Conservation (phyloP, 2,888 invertebrate genomes). For the Amblyjoppa fuscipennis region DNA sequence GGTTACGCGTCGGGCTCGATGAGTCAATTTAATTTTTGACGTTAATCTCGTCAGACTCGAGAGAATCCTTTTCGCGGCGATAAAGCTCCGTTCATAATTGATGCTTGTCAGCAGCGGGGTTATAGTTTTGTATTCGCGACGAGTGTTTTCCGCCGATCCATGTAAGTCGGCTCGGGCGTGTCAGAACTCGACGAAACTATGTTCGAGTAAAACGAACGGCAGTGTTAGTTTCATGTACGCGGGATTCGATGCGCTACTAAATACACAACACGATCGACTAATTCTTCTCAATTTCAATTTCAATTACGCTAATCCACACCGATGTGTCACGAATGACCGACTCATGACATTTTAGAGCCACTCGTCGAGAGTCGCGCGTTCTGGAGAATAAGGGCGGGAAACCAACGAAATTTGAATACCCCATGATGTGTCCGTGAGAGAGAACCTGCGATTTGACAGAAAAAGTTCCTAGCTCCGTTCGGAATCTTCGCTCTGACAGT, state of each 20-base stretch:
- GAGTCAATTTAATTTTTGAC: conserved; percentile 2
- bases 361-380: background rate
- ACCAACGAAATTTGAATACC: background rate
- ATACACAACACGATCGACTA: too few species aligned
- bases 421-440: too few species aligned
- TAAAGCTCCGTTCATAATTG: background rate
- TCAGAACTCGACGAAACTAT: background rate
- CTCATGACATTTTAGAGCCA: background rate
- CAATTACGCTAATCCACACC: background rate
- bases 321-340: background rate
- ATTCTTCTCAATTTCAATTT: too few species aligned
- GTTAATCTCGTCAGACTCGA: background rate
- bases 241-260: too few species aligned
- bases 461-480: conserved; percentile 6
- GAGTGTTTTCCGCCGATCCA: background rate
- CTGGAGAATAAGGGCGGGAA: background rate
- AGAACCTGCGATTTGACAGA: background rate
- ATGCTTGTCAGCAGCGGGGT: background rate
- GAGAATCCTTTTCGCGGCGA: background rate
- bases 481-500: background rate
- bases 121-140: background rate
- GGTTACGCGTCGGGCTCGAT: background rate
- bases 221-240: too few species aligned
- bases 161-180: background rate
- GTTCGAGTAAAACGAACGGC: too few species aligned